phyloP scores from a whole-genome alignment of 2,797 vertebrate species.

The Coranthus polyacanthus region DNA sequence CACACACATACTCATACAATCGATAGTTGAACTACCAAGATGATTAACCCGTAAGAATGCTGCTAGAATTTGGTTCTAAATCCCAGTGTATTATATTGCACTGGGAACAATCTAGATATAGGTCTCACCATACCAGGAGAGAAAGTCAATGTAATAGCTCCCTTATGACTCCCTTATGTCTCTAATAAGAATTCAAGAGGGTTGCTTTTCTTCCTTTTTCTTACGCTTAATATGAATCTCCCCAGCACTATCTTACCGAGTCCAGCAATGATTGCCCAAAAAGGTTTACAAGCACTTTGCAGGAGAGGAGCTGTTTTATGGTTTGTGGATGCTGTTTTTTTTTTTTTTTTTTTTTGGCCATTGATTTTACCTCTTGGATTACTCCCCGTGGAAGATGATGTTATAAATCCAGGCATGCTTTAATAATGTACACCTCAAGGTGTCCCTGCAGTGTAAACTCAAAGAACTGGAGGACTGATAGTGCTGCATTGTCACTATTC shows the following conservation, averaged over 20 bases:
- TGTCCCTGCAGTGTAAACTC: conserved; percentile 63
- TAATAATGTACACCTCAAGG: conserved; percentile 74
- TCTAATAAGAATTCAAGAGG: conserved; percentile 53
- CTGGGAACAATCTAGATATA: conserved; percentile 35
- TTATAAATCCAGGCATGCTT: conserved; percentile 74
- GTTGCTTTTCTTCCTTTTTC: conserved; percentile 44
- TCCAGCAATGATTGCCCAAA: conserved; percentile 58
- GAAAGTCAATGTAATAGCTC: conserved; percentile 52
- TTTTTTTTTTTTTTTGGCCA: conserved; percentile 53
- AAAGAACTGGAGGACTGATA: conserved; percentile 36
- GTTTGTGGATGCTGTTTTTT: conserved; percentile 55
- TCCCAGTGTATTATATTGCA: conserved; percentile 24
- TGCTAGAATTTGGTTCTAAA: conserved; percentile 38
- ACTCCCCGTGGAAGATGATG: conserved; percentile 64
- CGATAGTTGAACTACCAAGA: conserved; percentile 41
- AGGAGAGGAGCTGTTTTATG: conserved; percentile 67
- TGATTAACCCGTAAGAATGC: conserved; percentile 49
- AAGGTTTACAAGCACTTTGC: conserved; percentile 75
- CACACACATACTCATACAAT: conserved; percentile 22
- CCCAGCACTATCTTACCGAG: conserved; percentile 41
- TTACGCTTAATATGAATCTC: conserved; percentile 52
- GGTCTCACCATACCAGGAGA: conserved; percentile 20
- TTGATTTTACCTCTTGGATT: conserved; percentile 76
- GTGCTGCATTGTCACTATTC: conserved; percentile 46
- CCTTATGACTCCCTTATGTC: conserved; percentile 45